phyloP scores from a whole-genome alignment of 2,888 invertebrate genomes.

The Xanthia togata region DNA sequence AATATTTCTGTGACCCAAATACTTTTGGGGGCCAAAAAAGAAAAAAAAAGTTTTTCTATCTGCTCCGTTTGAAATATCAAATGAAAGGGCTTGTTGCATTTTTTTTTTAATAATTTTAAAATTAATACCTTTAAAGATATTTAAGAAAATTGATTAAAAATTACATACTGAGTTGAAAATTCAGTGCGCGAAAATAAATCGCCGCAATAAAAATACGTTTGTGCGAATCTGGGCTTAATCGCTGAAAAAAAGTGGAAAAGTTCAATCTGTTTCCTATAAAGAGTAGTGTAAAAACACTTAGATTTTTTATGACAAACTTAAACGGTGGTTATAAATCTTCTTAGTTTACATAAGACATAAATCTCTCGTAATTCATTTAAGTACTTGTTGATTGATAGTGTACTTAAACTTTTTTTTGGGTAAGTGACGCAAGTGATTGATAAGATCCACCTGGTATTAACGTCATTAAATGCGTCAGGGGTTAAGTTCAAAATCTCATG shows the following conservation, averaged over 20 bases:
- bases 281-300: slow-evolving; percentile 23
- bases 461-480: not conserved
- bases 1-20: no score
- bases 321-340: slow-evolving; percentile 24
- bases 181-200: not conserved
- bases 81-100: no score
- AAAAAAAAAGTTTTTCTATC: no score
- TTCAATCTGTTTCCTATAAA: slow-evolving; percentile 1
- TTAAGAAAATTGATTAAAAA: no score
- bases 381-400: slow-evolving; percentile 34
- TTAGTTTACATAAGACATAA: slow-evolving; percentile 30
- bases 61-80: no score
- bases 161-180: no score
- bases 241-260: no score
- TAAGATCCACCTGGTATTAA: slow-evolving; percentile 19
- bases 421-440: slow-evolving; percentile 14
- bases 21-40: no score
- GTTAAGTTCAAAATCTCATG: no score
- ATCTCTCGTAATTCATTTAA: slow-evolving; percentile 29
- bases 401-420: slow-evolving; percentile 5
- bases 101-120: no score
- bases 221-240: not conserved
- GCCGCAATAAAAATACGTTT: not conserved
- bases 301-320: slow-evolving; percentile 40
- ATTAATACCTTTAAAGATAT: no score